Evolutionary conservation across 2,797 vertebrate species (phyloP).

Genomic region (Sparus aurata): DNA sequence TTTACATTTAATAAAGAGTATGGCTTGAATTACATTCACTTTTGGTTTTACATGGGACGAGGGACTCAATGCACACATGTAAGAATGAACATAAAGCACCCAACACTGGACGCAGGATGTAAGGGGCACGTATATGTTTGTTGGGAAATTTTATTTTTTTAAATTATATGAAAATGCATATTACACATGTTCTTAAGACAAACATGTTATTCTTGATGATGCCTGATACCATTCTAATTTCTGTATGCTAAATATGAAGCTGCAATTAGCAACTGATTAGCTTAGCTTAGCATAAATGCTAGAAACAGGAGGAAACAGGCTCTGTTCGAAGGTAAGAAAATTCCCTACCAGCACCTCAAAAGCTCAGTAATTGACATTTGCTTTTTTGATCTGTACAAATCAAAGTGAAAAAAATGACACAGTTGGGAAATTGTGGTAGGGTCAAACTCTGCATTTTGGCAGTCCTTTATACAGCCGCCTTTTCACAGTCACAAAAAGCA

Average conservation of each 20-base stretch:
- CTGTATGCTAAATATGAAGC: not conserved
- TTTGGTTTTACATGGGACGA: no score
- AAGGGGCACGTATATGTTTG: no score
- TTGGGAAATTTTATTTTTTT: no score
- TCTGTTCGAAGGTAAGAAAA: not conserved
- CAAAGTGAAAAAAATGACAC: no score
- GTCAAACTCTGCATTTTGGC: not conserved
- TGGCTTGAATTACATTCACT: no score
- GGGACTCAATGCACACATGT: no score
- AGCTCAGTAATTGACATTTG: not conserved
- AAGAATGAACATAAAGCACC: no score
- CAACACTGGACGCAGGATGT: no score
- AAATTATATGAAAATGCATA: not conserved
- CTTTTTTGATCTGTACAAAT: not conserved
- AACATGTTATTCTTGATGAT: not conserved
- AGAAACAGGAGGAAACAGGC: not conserved
- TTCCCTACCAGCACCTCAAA: not conserved
- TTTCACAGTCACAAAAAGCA: not conserved
- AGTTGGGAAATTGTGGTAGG: not conserved
- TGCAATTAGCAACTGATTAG: not conserved
- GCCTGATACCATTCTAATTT: not conserved
- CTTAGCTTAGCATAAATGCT: not conserved
- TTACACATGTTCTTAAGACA: not conserved
- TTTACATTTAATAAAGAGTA: no score
- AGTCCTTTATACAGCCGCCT: not conserved